These are phyloP conservation scores for Eclectus roratus DNA, from an alignment of 2,113 vertebrate species.

Conservation along the genomic window DNA sequence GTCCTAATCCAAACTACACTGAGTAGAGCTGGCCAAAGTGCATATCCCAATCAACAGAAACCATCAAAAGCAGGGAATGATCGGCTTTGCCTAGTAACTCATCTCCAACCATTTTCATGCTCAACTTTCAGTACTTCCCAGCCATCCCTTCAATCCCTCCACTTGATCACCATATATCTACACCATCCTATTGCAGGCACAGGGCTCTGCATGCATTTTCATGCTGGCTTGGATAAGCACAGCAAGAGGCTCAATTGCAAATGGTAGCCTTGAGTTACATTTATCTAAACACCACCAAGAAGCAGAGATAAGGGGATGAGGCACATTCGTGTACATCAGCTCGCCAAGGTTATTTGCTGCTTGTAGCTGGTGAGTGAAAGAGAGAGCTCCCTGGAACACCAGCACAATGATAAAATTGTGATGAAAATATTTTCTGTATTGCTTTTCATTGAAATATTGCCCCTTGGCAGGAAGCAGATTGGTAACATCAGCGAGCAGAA, in stretches of 20 bases:
- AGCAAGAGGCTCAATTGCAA: not conserved
- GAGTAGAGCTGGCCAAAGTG: not conserved
- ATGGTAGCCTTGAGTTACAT: slow-evolving; percentile 21
- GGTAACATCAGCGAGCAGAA: not conserved
- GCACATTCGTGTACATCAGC: not conserved
- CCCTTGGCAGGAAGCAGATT: slow-evolving; percentile 22
- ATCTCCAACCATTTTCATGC: not conserved
- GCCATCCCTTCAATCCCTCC: not conserved
- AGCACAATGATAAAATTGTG: not conserved
- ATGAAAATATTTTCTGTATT: slow-evolving; percentile 39
- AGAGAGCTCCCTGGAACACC: not conserved
- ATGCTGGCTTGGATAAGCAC: not conserved
- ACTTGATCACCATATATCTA: not conserved
- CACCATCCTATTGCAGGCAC: not conserved
- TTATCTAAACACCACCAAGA: slow-evolving; percentile 12
- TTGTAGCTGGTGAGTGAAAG: not conserved
- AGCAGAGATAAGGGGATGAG: slow-evolving; percentile 6
- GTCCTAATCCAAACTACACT: accelerated
- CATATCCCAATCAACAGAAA: not conserved
- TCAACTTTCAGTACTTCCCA: not conserved
- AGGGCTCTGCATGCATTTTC: not conserved
- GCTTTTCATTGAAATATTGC: slow-evolving; percentile 50
- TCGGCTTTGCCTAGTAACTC: accelerated
- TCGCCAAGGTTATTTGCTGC: not conserved
- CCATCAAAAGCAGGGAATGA: not conserved